Conservation (phyloP, 2,113 vertebrate species). For the Lamprologus lemairii region DNA sequence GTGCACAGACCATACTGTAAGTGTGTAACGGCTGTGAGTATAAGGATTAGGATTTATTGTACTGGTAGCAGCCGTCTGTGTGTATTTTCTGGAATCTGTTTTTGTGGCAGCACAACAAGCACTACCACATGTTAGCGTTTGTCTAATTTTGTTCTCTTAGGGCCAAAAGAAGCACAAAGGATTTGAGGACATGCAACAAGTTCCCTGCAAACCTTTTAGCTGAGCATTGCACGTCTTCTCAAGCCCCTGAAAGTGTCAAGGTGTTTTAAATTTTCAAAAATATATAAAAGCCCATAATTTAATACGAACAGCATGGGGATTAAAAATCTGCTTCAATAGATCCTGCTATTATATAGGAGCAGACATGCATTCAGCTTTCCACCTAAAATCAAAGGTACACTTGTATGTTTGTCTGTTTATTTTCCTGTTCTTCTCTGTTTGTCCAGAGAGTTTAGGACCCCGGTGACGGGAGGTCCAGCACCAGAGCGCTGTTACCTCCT, state of each 20-base stretch:
- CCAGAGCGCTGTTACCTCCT: neutral
- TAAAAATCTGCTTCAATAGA: neutral
- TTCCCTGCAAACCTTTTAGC: neutral
- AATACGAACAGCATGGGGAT: neutral
- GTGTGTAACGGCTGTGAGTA: neutral
- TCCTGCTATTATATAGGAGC: neutral
- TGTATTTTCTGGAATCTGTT: neutral
- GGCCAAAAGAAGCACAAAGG: neutral
- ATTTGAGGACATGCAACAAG: neutral
- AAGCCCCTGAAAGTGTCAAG: neutral
- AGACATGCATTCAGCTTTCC: neutral
- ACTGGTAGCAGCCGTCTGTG: neutral
- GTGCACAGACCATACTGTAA: neutral
- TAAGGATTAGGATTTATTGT: neutral
- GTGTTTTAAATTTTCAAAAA: neutral
- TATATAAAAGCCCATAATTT: neutral
- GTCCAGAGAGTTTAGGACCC: neutral
- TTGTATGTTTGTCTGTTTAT: neutral
- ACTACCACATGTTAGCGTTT: neutral
- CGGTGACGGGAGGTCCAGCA: fast-evolving
- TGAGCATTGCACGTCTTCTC: neutral
- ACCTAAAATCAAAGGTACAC: neutral
- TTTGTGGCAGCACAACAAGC: neutral
- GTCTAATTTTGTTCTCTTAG: neutral
- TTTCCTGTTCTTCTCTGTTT: neutral